Conservation (phyloP, 2,797 vertebrate species). For the Sebastolobus altivelis region DNA sequence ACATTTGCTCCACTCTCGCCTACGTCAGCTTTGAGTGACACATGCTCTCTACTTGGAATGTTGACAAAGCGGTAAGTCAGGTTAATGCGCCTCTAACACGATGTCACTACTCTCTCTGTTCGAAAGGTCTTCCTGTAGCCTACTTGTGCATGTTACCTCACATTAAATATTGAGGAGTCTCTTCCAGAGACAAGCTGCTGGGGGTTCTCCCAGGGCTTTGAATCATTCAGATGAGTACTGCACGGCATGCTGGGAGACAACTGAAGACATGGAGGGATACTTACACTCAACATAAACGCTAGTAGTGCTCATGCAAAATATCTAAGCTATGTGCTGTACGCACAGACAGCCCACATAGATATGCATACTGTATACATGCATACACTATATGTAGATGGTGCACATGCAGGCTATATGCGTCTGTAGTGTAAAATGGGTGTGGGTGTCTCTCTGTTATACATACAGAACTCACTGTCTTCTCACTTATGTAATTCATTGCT, state of each 20-base stretch:
- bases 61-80: neutral
- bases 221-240: constrained; percentile 77
- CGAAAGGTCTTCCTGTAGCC: constrained; percentile 41
- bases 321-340: neutral
- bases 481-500: neutral
- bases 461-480: neutral
- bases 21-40: neutral
- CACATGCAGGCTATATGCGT: neutral
- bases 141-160: constrained; percentile 56
- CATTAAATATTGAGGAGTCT: constrained; percentile 77
- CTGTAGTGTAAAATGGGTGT: neutral
- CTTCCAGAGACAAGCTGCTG: constrained; percentile 46
- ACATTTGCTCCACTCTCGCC: too few relatives aligned
- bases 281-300: constrained; percentile 26
- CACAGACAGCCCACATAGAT: neutral
- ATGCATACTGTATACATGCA: neutral
- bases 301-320: constrained; percentile 7
- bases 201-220: constrained; percentile 55
- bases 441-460: neutral
- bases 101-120: neutral
- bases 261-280: constrained; percentile 32
- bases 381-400: neutral
- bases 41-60: neutral
- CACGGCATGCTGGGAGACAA: constrained; percentile 55
- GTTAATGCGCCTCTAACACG: neutral